phyloP scores from a whole-genome alignment of 2,888 invertebrate species.

The Branchellion lobata region DNA sequence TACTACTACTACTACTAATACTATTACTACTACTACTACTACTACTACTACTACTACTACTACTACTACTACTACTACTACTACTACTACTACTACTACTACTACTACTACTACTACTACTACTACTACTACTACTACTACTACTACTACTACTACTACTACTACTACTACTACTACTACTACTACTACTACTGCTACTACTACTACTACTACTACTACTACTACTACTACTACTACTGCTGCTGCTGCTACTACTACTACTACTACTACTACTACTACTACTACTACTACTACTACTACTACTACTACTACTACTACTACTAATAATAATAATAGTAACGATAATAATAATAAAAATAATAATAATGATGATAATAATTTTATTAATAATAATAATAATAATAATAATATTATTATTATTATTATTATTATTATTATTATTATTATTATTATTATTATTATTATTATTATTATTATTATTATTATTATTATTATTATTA shows the following conservation, averaged over 20 bases:
- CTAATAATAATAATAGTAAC: slow-evolving; percentile 26
- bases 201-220: slow-evolving; percentile 44
- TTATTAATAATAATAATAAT: slow-evolving; percentile 21
- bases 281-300: slow-evolving; percentile 25
- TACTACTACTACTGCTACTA: slow-evolving; percentile 36
- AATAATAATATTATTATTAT: slow-evolving; percentile 32
- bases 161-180: slow-evolving; percentile 22
- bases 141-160: slow-evolving; percentile 18
- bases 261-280: slow-evolving; percentile 29
- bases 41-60: slow-evolving; percentile 22
- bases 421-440: slow-evolving; percentile 37
- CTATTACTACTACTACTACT: slow-evolving; percentile 1
- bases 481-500: slow-evolving; percentile 37
- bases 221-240: slow-evolving; percentile 39
- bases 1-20: slow-evolving; percentile 7
- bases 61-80: slow-evolving; percentile 18
- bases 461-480: no score
- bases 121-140: slow-evolving; percentile 21
- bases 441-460: no score
- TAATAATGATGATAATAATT: slow-evolving; percentile 31
- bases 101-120: slow-evolving; percentile 22
- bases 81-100: slow-evolving; percentile 22
- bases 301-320: slow-evolving; percentile 41
- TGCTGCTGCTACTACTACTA: slow-evolving; percentile 27
- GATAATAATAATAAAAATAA: slow-evolving; percentile 21